Base-by-base conservation (phyloP, 2,797 vertebrate species). In the Podarcis siculus region DNA sequence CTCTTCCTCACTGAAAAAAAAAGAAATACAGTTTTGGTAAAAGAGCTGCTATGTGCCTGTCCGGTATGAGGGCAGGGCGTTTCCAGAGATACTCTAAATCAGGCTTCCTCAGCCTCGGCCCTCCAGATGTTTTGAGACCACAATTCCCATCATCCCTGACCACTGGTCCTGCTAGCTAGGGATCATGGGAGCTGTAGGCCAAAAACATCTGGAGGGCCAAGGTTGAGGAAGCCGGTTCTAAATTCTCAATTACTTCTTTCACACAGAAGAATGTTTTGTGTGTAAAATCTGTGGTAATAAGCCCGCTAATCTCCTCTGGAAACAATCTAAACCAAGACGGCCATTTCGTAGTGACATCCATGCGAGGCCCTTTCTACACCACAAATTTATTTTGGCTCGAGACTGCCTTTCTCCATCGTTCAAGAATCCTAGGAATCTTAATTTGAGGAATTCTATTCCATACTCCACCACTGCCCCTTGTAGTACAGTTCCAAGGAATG, bases 1-100 rank as follows among this genome's bases (percentile, higher is more conserved):
- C 97, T 99, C 98, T 99, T 98, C 97, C 98, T 98, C 97, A 99
- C 99, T 99, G 97, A 79, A 96, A 90, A 83, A 42, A 42, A 93
- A 3, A 84, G 84, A 91, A 82, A 89, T 0, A 82, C 15, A 91
- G 73, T 95, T 71, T 93, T 90, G 58, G 75, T 64, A 13, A 2
- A 19, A 81, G 55, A 80, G 3, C 0, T 0, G 37, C 35, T 49
- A 27, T 45, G 37, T 69, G 61, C 0, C 0, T 9, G 55, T 13
- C 72, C n/a, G 45, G 61, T 55, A 15, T 55, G 61, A 21, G 61
- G 21, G 21, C 49, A 37, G 82, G 27, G 23, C 4, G 72, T 85
- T 61, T 73, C 75, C 78, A 79, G 37, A 45, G 8, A 72, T 55
- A 72, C 17, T 84, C 49, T 58, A 61, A 55, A 55, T 55, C 12